A percentile compares a stretch with the other conserved stretches of the same genome.
phyloP scores from a whole-genome alignment of 2,797 vertebrate genomes.

The Eupleurogrammus muticus region DNA sequence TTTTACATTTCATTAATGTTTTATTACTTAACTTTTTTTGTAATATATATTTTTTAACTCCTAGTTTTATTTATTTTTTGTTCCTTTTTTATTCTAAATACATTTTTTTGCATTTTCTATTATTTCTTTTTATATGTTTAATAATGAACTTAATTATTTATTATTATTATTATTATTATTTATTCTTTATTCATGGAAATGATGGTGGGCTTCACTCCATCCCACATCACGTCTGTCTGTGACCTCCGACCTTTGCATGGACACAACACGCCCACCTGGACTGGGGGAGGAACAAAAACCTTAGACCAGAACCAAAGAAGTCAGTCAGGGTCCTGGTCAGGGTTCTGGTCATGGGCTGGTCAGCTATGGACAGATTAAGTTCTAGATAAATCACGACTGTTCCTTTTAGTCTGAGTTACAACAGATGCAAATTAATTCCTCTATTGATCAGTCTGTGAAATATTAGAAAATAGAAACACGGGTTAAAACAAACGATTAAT shows the following conservation, averaged over 20 bases:
- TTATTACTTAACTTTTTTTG: background rate
- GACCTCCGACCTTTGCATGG: constrained; percentile 85
- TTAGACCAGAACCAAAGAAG: background rate
- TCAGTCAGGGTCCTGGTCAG: background rate
- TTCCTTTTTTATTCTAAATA: background rate
- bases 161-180: background rate
- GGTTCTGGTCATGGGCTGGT: constrained; percentile 6
- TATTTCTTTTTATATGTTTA: background rate
- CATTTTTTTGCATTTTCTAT: background rate
- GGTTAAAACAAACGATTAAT: too few species aligned
- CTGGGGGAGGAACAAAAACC: constrained; percentile 52
- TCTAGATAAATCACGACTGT: too few species aligned
- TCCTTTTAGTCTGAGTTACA: too few species aligned
- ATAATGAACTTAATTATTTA: background rate
- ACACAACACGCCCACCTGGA: constrained; percentile 76
- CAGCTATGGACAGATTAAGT: background rate
- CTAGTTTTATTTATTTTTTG: background rate
- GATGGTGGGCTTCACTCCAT: constrained; percentile 84
- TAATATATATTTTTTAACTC: background rate
- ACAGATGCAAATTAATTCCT: too few species aligned
- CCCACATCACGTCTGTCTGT: constrained; percentile 85
- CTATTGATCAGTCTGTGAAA: too few species aligned
- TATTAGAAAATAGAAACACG: too few species aligned
- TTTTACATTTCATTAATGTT: background rate
- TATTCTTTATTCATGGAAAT: constrained; percentile 28